Base-by-base conservation (phyloP, 1,140 invertebrate species). In the Brachionus sp. region DNA sequence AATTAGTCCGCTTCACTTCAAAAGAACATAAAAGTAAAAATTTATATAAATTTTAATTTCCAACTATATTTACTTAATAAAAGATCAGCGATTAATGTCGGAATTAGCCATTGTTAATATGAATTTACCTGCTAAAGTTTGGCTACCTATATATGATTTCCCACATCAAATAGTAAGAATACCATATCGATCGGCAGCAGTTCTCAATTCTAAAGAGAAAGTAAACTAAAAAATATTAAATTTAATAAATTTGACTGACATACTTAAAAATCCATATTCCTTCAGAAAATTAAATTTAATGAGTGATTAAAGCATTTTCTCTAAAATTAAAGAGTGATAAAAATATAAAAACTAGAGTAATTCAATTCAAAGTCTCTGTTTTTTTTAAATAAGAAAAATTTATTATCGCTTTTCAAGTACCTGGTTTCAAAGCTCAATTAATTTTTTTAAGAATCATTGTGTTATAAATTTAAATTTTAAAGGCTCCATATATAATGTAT, bases 191-290 rank as follows among this genome's bases (percentile, higher is more conserved):
- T 93, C 94, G 84, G 95, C 96, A 64, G 96, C 96, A 75, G 96
- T 99, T 62, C 92, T 99, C 73, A 99, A 99, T 89, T 98, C 96
- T 70, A 99, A 99, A 91, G 97, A 98, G 89, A 98, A 98, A 91
- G 66, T 70, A 42, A 19, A 4, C n/a, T 33, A 23, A 94, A 88
- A 86, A 25, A 68, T 57, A 75, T 39, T 1, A 39, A 44, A 75
- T 16, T 39, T 6, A 7, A 7, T 39, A 3, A 7, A n/a, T n/a
- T 75, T 23, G 9, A 75, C 6, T 42, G 13, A 35, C 6, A 13
- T 6, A 42, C n/a, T 13, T 9, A 5, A 33, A 3, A 1, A 2
- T 46, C 5, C n/a, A 46, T 12, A 46, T 46, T 46, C n/a, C 10
- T 10, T 29, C 1, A 1, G 29, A 29, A 2, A 2, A 3, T 29